These are phyloP conservation scores for Blennius ocellaris DNA, from an alignment of 2,113 vertebrate species.

Conservation along the genomic window DNA sequence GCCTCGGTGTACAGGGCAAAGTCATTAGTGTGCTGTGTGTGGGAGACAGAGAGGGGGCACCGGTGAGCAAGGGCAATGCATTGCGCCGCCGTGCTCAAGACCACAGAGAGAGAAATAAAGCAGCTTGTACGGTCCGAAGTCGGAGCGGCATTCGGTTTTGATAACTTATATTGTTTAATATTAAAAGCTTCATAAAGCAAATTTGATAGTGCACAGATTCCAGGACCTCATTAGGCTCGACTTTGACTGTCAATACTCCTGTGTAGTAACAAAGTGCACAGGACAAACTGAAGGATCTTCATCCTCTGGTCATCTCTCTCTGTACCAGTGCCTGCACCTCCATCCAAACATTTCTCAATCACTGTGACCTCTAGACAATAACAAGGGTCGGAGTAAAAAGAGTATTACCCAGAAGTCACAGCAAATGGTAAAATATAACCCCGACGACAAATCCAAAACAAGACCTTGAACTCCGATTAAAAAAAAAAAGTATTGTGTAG, in stretches of 20 bases:
- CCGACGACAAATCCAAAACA: slow-evolving; percentile 51
- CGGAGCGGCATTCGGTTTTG: neutral
- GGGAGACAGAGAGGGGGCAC: slow-evolving; percentile 76
- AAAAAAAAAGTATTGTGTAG: neutral
- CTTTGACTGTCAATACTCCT: no score
- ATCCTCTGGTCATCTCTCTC: slow-evolving; percentile 49
- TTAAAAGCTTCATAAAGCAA: neutral
- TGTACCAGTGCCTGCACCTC: slow-evolving; percentile 61
- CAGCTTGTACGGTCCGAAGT: slow-evolving; percentile 28
- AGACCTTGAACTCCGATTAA: neutral
- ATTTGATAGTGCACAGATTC: no score
- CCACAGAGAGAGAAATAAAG: slow-evolving; percentile 66
- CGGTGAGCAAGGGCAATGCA: slow-evolving; percentile 57
- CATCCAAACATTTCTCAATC: slow-evolving; percentile 59
- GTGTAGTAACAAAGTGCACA: no score
- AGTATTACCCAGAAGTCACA: slow-evolving; percentile 51
- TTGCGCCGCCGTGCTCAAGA: slow-evolving; percentile 16
- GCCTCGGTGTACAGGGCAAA: slow-evolving; percentile 99
- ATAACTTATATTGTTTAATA: neutral
- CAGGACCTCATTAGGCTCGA: no score
- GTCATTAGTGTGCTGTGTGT: slow-evolving; percentile 97
- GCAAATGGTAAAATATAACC: slow-evolving; percentile 59
- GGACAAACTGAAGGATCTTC: neutral
- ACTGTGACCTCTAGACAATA: slow-evolving; percentile 57
- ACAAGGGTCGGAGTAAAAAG: neutral